phyloP scores from a whole-genome alignment of 2,113 vertebrate genomes.

The Heliornis fulica region DNA sequence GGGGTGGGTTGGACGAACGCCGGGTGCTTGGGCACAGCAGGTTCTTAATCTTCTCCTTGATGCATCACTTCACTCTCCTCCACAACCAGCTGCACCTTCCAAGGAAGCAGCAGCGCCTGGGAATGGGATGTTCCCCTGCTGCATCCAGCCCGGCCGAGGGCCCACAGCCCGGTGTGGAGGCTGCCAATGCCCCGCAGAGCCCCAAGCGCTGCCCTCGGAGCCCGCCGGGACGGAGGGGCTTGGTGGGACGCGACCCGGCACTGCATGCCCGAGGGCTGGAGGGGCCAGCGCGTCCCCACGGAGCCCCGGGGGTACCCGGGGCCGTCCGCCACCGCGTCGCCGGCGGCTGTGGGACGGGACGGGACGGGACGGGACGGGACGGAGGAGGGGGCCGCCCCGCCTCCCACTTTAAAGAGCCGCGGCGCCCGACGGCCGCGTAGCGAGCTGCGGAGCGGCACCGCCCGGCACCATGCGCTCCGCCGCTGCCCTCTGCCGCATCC shows the following conservation, averaged over 20 bases:
- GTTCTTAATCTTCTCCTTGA: background rate
- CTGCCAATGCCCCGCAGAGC: rapidly evolving
- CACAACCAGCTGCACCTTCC: background rate
- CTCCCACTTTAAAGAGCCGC: slow-evolving; percentile 69
- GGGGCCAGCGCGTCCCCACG: background rate
- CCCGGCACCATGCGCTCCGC: slow-evolving; percentile 88
- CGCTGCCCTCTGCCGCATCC: slow-evolving; percentile 78
- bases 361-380: background rate
- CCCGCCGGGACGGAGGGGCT: background rate
- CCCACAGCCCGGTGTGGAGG: rapidly evolving
- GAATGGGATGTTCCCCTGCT: background rate
- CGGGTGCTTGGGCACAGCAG: background rate
- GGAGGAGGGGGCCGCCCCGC: slow-evolving; percentile 58
- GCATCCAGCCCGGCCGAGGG: background rate
- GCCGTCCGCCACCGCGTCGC: background rate
- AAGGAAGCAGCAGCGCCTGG: background rate
- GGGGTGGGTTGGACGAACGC: background rate
- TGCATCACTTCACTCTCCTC: background rate
- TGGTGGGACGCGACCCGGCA: background rate
- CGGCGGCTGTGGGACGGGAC: slow-evolving; percentile 61
- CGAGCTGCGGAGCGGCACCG: slow-evolving; percentile 72
- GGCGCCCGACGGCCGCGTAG: slow-evolving; percentile 20
- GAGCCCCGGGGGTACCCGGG: background rate
- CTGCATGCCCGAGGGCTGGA: background rate
- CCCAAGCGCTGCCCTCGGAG: background rate